Evolutionary conservation across 2,888 invertebrate species (phyloP).

Genomic region (Tachina fera): DNA sequence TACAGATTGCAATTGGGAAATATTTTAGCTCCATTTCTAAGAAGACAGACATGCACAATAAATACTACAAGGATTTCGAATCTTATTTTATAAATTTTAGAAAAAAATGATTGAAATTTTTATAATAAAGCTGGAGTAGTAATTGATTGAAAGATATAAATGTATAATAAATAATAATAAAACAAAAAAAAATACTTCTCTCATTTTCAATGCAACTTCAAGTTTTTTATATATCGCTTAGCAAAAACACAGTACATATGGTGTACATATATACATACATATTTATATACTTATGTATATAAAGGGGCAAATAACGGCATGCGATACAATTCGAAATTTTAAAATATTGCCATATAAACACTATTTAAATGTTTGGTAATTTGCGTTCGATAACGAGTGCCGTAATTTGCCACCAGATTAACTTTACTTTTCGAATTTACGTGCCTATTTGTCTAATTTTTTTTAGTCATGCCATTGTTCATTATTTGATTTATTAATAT

Average conservation of each 20-base stretch:
- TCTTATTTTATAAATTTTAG: conserved; percentile 26
- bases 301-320: too few relatives aligned
- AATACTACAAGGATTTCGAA: conserved; percentile 64
- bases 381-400: too few relatives aligned
- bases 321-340: too few relatives aligned
- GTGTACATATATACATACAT: background rate
- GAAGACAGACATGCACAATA: conserved; percentile 69
- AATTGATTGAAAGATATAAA: conserved; percentile 37
- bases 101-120: conserved; percentile 33
- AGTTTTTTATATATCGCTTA: conserved; percentile 1
- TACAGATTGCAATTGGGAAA: conserved; percentile 69
- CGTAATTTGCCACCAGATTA: background rate
- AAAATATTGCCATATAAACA: too few relatives aligned
- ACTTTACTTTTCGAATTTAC: conserved; percentile 53
- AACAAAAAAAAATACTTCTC: conserved; percentile 23
- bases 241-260: conserved; percentile 5
- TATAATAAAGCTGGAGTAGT: background rate
- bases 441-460: conserved; percentile 57
- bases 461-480: conserved; percentile 26
- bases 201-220: conserved; percentile 48
- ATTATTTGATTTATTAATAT: conserved; percentile 48
- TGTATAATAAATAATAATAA: conserved; percentile 26
- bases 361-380: too few relatives aligned
- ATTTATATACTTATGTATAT: background rate
- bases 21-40: conserved; percentile 68